Conservation (phyloP, 2,888 invertebrate genomes). For the Himalopsyche kuldschensis region DNA sequence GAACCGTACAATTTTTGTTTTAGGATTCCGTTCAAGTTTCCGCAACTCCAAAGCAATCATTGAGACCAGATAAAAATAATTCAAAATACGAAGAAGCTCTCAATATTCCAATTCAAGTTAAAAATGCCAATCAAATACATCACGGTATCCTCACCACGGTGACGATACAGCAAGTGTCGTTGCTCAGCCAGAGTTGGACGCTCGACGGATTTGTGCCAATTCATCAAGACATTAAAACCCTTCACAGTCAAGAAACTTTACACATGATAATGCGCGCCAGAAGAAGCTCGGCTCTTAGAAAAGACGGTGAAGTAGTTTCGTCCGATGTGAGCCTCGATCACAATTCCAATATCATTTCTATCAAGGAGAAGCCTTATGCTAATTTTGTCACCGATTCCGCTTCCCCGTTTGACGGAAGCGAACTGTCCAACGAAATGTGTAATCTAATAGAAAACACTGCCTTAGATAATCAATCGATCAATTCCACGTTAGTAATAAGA, state of each 20-base stretch:
- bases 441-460: slow-evolving; percentile 41
- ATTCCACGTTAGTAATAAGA: slow-evolving; percentile 54
- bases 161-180: slow-evolving; percentile 60
- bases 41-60: slow-evolving; percentile 59
- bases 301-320: slow-evolving; percentile 47
- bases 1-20: slow-evolving; percentile 10
- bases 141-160: slow-evolving; percentile 61
- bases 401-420: slow-evolving; percentile 45
- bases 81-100: slow-evolving; percentile 58
- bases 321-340: slow-evolving; percentile 48
- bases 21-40: slow-evolving; percentile 62
- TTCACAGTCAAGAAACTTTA: slow-evolving; percentile 50
- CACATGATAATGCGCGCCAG: slow-evolving; percentile 51
- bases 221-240: slow-evolving; percentile 44
- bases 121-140: slow-evolving; percentile 69
- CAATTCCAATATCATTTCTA: slow-evolving; percentile 45
- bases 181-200: slow-evolving; percentile 66
- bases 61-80: slow-evolving; percentile 47
- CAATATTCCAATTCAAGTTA: slow-evolving; percentile 68
- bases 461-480: slow-evolving; percentile 47
- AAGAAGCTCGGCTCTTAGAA: slow-evolving; percentile 44
- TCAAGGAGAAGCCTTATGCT: slow-evolving; percentile 47
- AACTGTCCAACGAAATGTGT: slow-evolving; percentile 41
- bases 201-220: slow-evolving; percentile 52
- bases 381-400: slow-evolving; percentile 49